phyloP scores from a whole-genome alignment of 2,797 vertebrate species.

The Miichthys miiuy region DNA sequence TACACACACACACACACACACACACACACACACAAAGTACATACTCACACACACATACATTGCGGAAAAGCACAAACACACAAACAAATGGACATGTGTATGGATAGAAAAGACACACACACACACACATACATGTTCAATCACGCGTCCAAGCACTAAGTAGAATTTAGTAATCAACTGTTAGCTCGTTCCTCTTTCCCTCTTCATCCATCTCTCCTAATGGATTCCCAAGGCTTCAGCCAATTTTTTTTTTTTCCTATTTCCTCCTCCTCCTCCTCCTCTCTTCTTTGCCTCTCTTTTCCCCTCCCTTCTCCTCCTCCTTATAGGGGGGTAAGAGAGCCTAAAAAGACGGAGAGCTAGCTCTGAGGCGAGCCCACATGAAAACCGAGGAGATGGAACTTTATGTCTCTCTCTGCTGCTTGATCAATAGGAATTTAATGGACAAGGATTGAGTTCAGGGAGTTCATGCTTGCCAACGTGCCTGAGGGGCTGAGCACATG shows the following conservation, averaged over 20 bases:
- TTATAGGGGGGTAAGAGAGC: conserved; percentile 28
- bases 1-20: conserved; percentile 49
- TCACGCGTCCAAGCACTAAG: conserved; percentile 33
- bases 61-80: conserved; percentile 20
- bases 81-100: conserved; percentile 28
- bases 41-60: conserved; percentile 18
- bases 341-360: conserved; percentile 51
- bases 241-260: conserved; percentile 44
- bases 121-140: conserved; percentile 15
- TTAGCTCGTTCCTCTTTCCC: conserved; percentile 62
- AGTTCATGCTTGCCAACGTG: conserved; percentile 84
- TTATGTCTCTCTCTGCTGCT: conserved; percentile 79
- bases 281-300: conserved; percentile 23
- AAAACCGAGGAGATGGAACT: conserved; percentile 81
- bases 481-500: conserved; percentile 76
- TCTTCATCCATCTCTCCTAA: conserved; percentile 71
- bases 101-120: background rate
- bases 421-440: conserved; percentile 88
- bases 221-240: conserved; percentile 69
- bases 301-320: conserved; percentile 32
- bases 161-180: conserved; percentile 69
- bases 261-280: conserved; percentile 9
- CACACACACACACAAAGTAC: conserved; percentile 14
- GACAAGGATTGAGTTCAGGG: conserved; percentile 86
- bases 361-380: conserved; percentile 66